Evolutionary conservation across 2,888 invertebrate genomes (phyloP), one percentile per base, ranked within the genome.

Genomic region (Heliconius sara): DNA sequence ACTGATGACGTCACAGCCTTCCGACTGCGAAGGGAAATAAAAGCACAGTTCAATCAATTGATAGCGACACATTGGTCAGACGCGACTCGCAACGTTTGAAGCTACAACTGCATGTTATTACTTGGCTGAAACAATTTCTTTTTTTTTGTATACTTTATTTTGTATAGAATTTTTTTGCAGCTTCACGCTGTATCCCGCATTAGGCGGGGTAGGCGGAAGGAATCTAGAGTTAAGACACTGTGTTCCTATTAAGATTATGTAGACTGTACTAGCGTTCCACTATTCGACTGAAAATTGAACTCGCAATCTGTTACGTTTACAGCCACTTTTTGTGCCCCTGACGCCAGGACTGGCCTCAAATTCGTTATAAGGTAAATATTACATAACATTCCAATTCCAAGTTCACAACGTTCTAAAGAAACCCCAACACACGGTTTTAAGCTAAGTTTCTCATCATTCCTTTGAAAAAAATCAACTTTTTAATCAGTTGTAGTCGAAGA

Each of bases 1-100:
- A 92, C 91, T 90, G 92, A 93, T 93, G 94, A 94, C 92, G 92
- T 93, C 93, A 94, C 91, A 88, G 85, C 88, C 86, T 86, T 87
- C 88, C 89, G 87, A 89, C 87, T 87, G 86, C 87, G 89, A 89
- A 90, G 91, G 91, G 89, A 91, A 90, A 92, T 92, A 93, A 92
- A 92, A 91, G 91, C 90, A 92, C 91, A 90, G 90, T 90, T 91
- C 91, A 92, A 93, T 92, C 91, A 92, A 89, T 89, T 83, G 83
- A 86, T 84, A 84, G 83, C 86, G 86, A 86, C 84, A 85, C 83
- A 80, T 83, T 65, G 73, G 47, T 66, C 47, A 77, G 80, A 47
- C 68, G 74, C 68, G 27, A 22, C 72, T 77, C 81, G 78, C 74
- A 65, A 66, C 79, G 66, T 52, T 10, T 34, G 60, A 52, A 43